phyloP scores from a whole-genome alignment of 2,888 invertebrate species.

The Glomeris marginata region DNA sequence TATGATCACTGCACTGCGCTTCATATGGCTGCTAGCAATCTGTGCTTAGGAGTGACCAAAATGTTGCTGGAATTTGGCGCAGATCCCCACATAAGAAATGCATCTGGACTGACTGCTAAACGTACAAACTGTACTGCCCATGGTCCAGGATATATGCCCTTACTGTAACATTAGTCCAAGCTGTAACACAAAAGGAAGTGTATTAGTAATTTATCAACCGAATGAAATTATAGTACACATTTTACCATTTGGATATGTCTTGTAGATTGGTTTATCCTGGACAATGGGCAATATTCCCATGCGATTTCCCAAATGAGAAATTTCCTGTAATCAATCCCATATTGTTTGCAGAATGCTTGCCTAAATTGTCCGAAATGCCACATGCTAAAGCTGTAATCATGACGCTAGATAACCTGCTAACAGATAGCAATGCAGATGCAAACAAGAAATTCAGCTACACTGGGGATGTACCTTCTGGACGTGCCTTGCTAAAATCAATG shows the following conservation, averaged over 20 bases:
- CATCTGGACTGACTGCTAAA: slow-evolving; percentile 21
- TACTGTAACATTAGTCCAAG: too few relatives aligned
- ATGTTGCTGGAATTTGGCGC: slow-evolving; percentile 31
- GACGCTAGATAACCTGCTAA: not conserved
- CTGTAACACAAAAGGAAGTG: too few relatives aligned
- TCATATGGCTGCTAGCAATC: slow-evolving; percentile 35
- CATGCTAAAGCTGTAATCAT: slow-evolving; percentile 6
- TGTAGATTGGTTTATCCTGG: too few relatives aligned
- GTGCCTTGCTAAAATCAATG: slow-evolving; percentile 29
- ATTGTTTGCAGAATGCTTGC: too few relatives aligned
- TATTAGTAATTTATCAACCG: too few relatives aligned
- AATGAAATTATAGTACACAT: too few relatives aligned
- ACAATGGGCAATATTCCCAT: too few relatives aligned
- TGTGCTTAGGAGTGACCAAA: slow-evolving; percentile 32
- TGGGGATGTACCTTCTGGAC: slow-evolving; percentile 20
- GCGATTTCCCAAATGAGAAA: too few relatives aligned
- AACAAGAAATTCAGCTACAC: not conserved
- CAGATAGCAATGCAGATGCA: slow-evolving; percentile 5
- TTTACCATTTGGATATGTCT: too few relatives aligned
- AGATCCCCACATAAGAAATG: slow-evolving; percentile 23
- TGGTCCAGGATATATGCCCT: too few relatives aligned
- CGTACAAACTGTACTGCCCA: slow-evolving; percentile 15
- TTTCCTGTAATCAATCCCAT: too few relatives aligned
- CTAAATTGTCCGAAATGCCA: not conserved
- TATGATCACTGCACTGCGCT: slow-evolving; percentile 35